phyloP scores from a whole-genome alignment of 92 coral and sea anemone species.

The Siderastrea siderea region DNA sequence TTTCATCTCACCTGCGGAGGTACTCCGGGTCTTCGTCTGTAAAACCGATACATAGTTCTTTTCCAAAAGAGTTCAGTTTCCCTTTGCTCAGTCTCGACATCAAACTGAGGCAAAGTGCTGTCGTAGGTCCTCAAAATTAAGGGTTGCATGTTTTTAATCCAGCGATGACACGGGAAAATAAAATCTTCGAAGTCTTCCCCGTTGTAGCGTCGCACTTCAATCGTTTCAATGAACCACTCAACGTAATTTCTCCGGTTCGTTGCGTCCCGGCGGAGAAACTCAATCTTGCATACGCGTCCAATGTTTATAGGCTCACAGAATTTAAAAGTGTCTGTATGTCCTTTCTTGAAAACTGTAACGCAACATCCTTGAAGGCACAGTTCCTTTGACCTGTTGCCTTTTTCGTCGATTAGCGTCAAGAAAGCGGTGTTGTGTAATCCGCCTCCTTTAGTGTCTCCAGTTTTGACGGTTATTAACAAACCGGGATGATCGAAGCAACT shows the following conservation, averaged over 20 bases:
- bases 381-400: conserved; percentile 83
- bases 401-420: conserved; percentile 84
- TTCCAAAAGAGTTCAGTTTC: conserved; percentile 95
- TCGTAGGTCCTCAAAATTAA: conserved; percentile 77
- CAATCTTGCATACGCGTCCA: conserved; percentile 81
- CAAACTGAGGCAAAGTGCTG: conserved; percentile 86
- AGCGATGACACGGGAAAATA: conserved; percentile 94
- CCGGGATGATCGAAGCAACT: conserved; percentile 84
- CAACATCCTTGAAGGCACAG: conserved; percentile 90
- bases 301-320: conserved; percentile 67
- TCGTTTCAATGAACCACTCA: conserved; percentile 96
- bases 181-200: conserved; percentile 74
- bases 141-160: conserved; percentile 87
- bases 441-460: conserved; percentile 95
- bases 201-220: conserved; percentile 82
- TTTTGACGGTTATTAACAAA: conserved; percentile 83
- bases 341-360: conserved; percentile 94
- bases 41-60: conserved; percentile 95
- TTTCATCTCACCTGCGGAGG: conserved; percentile 87
- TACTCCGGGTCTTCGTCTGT: conserved; percentile 73
- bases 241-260: conserved; percentile 82
- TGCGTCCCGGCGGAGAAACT: conserved; percentile 81
- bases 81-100: conserved; percentile 85
- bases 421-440: conserved; percentile 91
- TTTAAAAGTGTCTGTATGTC: conserved; percentile 92